phyloP scores from a whole-genome alignment of 2,797 vertebrate genomes.

The Threskiornis aethiopicus region DNA sequence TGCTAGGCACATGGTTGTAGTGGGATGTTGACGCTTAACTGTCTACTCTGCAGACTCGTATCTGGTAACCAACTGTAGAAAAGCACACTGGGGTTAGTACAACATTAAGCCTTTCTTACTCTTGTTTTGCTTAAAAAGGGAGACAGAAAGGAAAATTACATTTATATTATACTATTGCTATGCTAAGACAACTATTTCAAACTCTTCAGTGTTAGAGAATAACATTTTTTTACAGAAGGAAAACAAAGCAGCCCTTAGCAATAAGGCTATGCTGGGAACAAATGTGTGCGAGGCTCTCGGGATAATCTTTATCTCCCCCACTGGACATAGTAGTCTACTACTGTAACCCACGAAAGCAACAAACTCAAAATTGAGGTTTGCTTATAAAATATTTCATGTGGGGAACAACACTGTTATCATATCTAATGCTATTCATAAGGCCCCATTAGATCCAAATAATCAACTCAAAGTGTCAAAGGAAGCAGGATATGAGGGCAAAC shows the following conservation, averaged over 20 bases:
- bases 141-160: background rate
- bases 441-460: background rate
- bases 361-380: background rate
- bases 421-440: background rate
- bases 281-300: background rate
- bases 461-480: background rate
- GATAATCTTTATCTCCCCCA: background rate
- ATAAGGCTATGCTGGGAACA: background rate
- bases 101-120: background rate
- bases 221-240: background rate
- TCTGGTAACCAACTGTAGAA: background rate
- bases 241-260: background rate
- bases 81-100: background rate
- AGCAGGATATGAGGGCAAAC: background rate
- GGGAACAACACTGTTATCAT: background rate
- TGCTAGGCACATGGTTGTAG: accelerated
- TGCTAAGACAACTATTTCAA: background rate
- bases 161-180: background rate
- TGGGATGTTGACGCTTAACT: background rate
- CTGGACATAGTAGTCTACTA: background rate
- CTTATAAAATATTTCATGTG: background rate
- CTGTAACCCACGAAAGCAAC: background rate
- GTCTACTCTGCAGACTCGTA: background rate
- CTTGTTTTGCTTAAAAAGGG: background rate
- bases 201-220: background rate